Percentiles rank a stretch among this genome's conserved stretches.
Evolutionary conservation across 2,113 vertebrate species (phyloP).

Genomic region (Sclerurus mexicanus): DNA sequence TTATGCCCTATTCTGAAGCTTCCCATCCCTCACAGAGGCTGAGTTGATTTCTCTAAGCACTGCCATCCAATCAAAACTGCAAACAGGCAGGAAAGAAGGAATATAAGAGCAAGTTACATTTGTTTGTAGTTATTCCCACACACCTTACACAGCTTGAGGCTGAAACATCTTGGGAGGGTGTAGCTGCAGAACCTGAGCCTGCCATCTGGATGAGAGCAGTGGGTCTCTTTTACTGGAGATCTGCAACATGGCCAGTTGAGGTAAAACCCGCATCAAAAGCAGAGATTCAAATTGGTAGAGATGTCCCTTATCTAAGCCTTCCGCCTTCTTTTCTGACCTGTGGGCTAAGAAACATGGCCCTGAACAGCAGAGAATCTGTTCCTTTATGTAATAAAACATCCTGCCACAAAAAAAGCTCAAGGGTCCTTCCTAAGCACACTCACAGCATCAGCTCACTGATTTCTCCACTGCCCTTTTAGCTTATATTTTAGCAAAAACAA

Average conservation of each 20-base stretch:
- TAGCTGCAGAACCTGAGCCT: background rate
- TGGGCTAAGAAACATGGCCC: background rate
- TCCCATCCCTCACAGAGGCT: conserved; percentile 22
- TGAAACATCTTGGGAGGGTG: background rate
- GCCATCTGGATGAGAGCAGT: background rate
- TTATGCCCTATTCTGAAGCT: conserved; percentile 11
- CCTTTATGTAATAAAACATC: background rate
- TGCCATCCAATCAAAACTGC: conserved; percentile 23
- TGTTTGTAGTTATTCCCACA: background rate
- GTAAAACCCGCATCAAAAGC: conserved; percentile 13
- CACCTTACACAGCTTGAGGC: background rate
- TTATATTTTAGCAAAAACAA: background rate
- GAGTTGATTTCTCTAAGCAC: conserved; percentile 32
- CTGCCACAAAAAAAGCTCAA: background rate
- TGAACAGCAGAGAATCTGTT: conserved; percentile 12
- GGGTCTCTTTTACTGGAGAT: background rate
- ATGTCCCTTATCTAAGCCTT: conserved; percentile 26
- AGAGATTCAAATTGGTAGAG: background rate
- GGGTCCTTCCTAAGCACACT: background rate
- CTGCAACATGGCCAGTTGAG: background rate
- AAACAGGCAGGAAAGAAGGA: conserved; percentile 36
- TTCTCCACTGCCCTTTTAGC: background rate
- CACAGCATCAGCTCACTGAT: background rate
- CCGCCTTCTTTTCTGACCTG: conserved; percentile 35
- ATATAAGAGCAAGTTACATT: background rate